Base-by-base conservation (phyloP, 2,797 vertebrate species). In the Hypotaenidia okinawae region DNA sequence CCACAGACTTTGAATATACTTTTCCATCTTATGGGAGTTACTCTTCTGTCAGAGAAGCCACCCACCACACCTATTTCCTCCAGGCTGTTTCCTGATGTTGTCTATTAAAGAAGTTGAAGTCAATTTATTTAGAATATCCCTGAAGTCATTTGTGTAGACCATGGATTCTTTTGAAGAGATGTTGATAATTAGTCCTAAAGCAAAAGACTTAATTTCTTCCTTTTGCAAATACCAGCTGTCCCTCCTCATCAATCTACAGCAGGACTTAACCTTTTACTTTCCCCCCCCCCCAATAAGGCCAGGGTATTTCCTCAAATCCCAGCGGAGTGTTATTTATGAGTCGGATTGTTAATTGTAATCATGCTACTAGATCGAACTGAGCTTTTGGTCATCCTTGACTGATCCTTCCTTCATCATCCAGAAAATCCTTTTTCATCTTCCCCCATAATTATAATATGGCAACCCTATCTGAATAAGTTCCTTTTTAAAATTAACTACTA, bases 311-410 rank as follows among this genome's bases (percentile, higher is more conserved):
- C 51, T 89, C 62, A 90, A 77, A 81, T 75, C 93, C 37, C 69
- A 66, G 0, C 13, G 33, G 62, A 70, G 15, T n/a, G n/a, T 9
- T 89, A 22, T 88, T 93, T 94, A 91, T 88, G 69, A 75, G 10
- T 72, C 51, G 62, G 67, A 73, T 76, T 95, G 66, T 35, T 95
- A 95, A 91, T 88, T 84, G 59, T 18, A 80, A 10, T 88, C 80
- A 66, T 59, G 41, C 27, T 77, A 79, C 13, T 35, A 91, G 51
- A 93, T 63, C 73, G 77, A 95, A 82, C 67, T 55, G 66, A 93
- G 51, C 28, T 82, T 41, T 92, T 91, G 87, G 88, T 94, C 88
- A 94, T 83, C 88, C 90, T 95, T 94, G 83, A 90, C 66, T 90
- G 88, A 93, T 64, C 64, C 27, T 75, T 81, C 73, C 58, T 91